These are phyloP conservation scores for Girardinichthys multiradiatus DNA, from an alignment of 2,113 vertebrate genomes.

Conservation along the genomic window DNA sequence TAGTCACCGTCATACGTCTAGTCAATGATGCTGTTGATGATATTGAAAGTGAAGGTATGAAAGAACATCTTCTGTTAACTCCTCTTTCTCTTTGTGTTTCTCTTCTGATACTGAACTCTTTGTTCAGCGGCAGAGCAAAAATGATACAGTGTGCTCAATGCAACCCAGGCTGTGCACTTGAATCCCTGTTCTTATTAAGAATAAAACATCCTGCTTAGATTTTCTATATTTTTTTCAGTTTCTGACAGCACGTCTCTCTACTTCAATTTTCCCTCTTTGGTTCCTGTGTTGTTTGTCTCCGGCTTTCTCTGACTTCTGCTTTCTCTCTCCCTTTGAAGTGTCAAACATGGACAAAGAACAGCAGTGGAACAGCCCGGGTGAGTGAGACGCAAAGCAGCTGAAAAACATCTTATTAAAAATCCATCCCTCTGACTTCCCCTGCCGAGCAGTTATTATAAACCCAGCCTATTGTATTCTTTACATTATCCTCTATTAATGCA, in stretches of 20 bases:
- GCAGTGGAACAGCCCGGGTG: slow-evolving; percentile 64
- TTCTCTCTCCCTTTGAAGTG: slow-evolving; percentile 69
- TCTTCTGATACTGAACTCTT: slow-evolving; percentile 15
- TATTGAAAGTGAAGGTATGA: slow-evolving; percentile 76
- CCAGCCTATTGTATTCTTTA: slow-evolving; percentile 20
- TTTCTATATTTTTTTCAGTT: slow-evolving; percentile 46
- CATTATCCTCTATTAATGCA: slow-evolving; percentile 12
- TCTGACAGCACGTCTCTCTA: slow-evolving; percentile 38
- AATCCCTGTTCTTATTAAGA: slow-evolving; percentile 22
- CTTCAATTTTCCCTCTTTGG: slow-evolving; percentile 43
- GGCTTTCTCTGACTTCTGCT: slow-evolving; percentile 37
- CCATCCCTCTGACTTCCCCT: slow-evolving; percentile 33
- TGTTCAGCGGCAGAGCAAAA: slow-evolving; percentile 7
- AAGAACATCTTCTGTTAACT: slow-evolving; percentile 18
- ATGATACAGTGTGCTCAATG: slow-evolving; percentile 24
- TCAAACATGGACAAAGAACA: slow-evolving; percentile 73
- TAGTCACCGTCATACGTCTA: slow-evolving; percentile 77
- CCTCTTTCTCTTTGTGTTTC: slow-evolving; percentile 17
- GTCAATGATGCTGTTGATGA: slow-evolving; percentile 75
- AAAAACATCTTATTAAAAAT: slow-evolving; percentile 56
- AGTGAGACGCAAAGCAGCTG: slow-evolving; percentile 56
- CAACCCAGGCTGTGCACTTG: slow-evolving; percentile 6
- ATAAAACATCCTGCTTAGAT: slow-evolving; percentile 49
- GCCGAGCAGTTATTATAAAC: slow-evolving; percentile 28
- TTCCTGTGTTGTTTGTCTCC: slow-evolving; percentile 47